Base-by-base conservation (phyloP, 2,888 invertebrate species). In the Meta bourneti region DNA sequence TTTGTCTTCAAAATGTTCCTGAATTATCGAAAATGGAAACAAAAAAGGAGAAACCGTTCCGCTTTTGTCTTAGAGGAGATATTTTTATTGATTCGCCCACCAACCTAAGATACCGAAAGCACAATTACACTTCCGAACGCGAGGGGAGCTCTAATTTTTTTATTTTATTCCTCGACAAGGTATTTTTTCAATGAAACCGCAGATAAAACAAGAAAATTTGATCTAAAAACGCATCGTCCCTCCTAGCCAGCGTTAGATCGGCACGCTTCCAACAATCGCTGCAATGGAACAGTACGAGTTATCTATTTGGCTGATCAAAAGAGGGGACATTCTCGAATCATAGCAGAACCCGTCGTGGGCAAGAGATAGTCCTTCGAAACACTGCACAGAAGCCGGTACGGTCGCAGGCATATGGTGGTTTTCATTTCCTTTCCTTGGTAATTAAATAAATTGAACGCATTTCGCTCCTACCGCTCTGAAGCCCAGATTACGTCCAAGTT, bases 391-490 rank as follows among this genome's bases (percentile, higher is more conserved):
- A 89, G 83, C 78, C 51, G 52, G 49, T 70, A 49, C 61, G 61
- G 61, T 52, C 9, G n/a, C 78, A 20, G 77, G 70, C 77, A 71
- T 75, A 92, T 80, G 91, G 88, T 89, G 91, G 91, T 92, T 92
- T 92, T 92, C 91, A 92, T 92, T 92, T 92, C 91, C 91, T 92
- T 70, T 78, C 79, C 34, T 75, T 80, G 84, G 91, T 92, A 92
- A 92, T 92, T 92, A 92, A 92, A 92, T 92, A 92, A 92, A 92
- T 92, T 92, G 91, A 92, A 89, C 75, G 88, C 91, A 77, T 86
- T 84, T 80, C 90, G 79, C 85, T 78, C 85, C 85, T 51, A 75
- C 84, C 84, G 78, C 80, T 80, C 86, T 74, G 72, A 61, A 34
- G 79, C 71, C 78, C 72, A 92, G 91, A 92, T 92, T 92, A 92